A percentile compares a stretch with the other conserved stretches of the same genome.
Conservation (phyloP, 2,888 invertebrate genomes). For the Lamproptera curius region DNA sequence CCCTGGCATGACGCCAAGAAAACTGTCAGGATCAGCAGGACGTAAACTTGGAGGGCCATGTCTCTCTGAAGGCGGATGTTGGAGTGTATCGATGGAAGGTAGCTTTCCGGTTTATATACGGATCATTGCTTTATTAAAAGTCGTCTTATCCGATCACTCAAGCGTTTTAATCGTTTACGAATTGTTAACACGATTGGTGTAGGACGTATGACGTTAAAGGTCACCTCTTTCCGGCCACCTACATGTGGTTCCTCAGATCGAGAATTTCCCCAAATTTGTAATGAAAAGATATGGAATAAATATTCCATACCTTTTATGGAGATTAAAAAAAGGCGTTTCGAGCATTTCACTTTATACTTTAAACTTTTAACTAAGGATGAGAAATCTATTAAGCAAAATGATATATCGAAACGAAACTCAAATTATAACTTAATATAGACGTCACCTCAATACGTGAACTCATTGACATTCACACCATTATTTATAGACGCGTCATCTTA, state of each 20-base stretch:
- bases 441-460: not conserved
- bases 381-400: not conserved
- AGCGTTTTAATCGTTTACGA: not conserved
- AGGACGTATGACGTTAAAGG: not conserved
- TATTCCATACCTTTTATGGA: too few species aligned
- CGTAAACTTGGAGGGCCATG: not conserved
- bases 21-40: conserved; percentile 13
- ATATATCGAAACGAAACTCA: not conserved
- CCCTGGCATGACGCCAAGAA: conserved; percentile 4
- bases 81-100: not conserved
- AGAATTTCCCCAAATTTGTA: too few species aligned
- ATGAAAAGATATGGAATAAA: too few species aligned
- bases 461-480: not conserved
- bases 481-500: too few species aligned
- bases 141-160: not conserved
- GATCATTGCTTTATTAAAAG: too few species aligned
- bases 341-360: too few species aligned
- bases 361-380: not conserved
- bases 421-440: not conserved
- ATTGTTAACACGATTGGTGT: not conserved
- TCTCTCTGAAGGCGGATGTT: not conserved
- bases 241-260: too few species aligned
- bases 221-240: too few species aligned
- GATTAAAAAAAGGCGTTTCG: too few species aligned
- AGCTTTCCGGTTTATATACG: not conserved